Percentiles rank a stretch among this genome's conserved stretches.
Evolutionary conservation across 2,888 invertebrate species (phyloP).

Genomic region (Blera fallax): DNA sequence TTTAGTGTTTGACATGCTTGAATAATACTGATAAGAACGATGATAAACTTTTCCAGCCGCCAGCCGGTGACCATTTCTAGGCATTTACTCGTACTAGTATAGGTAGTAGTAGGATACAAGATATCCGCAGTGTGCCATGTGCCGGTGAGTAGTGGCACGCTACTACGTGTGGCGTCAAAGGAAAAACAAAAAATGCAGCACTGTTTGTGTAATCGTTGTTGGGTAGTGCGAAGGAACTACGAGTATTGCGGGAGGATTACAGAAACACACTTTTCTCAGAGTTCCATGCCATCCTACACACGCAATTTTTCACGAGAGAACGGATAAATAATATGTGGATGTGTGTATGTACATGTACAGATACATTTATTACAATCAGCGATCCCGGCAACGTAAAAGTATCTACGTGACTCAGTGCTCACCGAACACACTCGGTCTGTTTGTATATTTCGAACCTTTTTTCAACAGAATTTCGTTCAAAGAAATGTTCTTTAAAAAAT

Average conservation of each 20-base stretch:
- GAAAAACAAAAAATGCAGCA: constrained; percentile 38
- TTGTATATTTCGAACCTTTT: constrained; percentile 56
- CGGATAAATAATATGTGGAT: constrained; percentile 26
- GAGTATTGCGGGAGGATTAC: constrained; percentile 21
- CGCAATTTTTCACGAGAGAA: constrained; percentile 43
- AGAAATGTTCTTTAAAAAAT: constrained; percentile 57
- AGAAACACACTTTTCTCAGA: constrained; percentile 5
- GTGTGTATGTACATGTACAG: constrained; percentile 15
- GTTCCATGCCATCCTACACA: constrained; percentile 49
- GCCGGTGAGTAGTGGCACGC: background rate
- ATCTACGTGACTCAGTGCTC: constrained; percentile 67
- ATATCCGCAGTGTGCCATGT: constrained; percentile 13
- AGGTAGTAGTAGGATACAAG: background rate
- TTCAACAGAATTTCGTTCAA: constrained; percentile 65
- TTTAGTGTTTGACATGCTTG: constrained; percentile 2
- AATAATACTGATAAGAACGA: constrained; percentile 2
- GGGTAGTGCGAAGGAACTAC: constrained; percentile 30
- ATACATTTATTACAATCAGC: constrained; percentile 56
- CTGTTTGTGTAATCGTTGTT: constrained; percentile 37
- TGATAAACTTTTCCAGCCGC: constrained; percentile 19
- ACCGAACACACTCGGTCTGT: constrained; percentile 51
- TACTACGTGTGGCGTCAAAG: constrained; percentile 28
- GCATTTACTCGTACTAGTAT: constrained; percentile 2
- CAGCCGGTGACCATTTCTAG: constrained; percentile 29
- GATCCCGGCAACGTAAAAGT: constrained; percentile 65